Base-by-base conservation (phyloP, 2,888 invertebrate genomes). In the Isoperla grammatica region DNA sequence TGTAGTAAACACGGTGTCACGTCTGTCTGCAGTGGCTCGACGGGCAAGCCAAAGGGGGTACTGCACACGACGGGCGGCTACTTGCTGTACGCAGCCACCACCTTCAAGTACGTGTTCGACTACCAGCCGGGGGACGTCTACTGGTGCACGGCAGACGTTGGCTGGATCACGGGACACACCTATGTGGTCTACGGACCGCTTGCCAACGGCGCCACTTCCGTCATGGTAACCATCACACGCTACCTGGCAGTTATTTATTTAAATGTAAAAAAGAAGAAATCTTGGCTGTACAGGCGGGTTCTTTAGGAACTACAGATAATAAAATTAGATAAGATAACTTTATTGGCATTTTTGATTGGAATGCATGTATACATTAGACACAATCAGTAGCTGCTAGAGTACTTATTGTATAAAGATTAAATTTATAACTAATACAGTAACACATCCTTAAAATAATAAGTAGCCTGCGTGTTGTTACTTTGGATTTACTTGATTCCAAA, bases 41-140 rank as follows among this genome's bases (percentile, higher is more conserved):
- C 98, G 1, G 98, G 98, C 19, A 96, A 95, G 74, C 98, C 99
- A 0, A 99, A 99, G 73, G 99, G 98, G 15, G 96, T 99, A 3
- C 75, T 97, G 29, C 99, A 99, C 75, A 94, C 96, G 0, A 89
- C 90, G 0, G 97, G 86, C 0, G 99, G 99, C 0, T 99, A 97
- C 77, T 81, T 99, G 78, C 71, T 96, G 59, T 98, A 98, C 73
- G 89, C 91, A 0, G 88, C 94, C 0, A 88, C 93, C 1, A 95
- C 96, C 0, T 95, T 95, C 75, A 95, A 95, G 75, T 95, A 94
- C 73, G 92, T 93, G 15, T 99, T 99, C 73, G 96, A 98, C 73
- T 88, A 91, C 72, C 86, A 87, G 68, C 86, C 87, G 0, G 83
- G 83, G 50, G 92, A 93, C 73, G 79, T 89, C 54, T 92, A 86